Evolutionary conservation across 2,113 vertebrate species (phyloP), one percentile per base, ranked within the genome.

Genomic region (Otis tarda): DNA sequence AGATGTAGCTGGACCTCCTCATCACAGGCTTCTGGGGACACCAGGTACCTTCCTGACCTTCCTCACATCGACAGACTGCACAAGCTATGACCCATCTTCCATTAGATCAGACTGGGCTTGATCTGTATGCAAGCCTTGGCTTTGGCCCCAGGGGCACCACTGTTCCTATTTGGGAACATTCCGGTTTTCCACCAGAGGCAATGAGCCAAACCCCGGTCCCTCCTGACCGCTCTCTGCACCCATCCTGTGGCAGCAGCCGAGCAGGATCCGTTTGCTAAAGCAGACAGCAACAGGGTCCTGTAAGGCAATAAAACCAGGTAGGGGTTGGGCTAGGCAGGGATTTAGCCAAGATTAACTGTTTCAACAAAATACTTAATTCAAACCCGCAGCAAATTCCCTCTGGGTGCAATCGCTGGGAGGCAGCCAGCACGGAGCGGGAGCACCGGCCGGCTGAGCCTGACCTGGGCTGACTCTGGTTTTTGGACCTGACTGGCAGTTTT

Each of bases 391-490:
- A 65, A 85, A 80, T 60, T 31, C 45, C 24, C 49, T 79, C 37
- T 11, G 45, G 49, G 41, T 68, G 35, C 0, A 0, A 21, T 28
- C 0, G 1, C 22, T 0, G 0, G 63, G 45, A 52, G 12, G 63
- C 65, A 74, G 52, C 28, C 49, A n/a, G 49, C 59, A 13, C 1
- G 1, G 65, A 74, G n/a, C 0, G 2, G 37, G 39, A 80, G 17
- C 23, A 7, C 0, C 0, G 1, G 20, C 33, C 0, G 0, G 15
- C 35, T 47, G 37, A 73, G 59, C 55, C 37, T 1, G 0, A 3
- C 3, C 10, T 0, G 27, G 57, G 37, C 65, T 63, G 33, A 31
- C 43, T 21, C 12, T 41, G n/a, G 0, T 16, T 60, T 43, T 39
- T 47, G 35, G 87, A 37, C 5, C 10, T 6, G 4, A 8, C 50